Base-by-base conservation (phyloP, 1,140 invertebrate genomes). In the Drosophila neocordata region DNA sequence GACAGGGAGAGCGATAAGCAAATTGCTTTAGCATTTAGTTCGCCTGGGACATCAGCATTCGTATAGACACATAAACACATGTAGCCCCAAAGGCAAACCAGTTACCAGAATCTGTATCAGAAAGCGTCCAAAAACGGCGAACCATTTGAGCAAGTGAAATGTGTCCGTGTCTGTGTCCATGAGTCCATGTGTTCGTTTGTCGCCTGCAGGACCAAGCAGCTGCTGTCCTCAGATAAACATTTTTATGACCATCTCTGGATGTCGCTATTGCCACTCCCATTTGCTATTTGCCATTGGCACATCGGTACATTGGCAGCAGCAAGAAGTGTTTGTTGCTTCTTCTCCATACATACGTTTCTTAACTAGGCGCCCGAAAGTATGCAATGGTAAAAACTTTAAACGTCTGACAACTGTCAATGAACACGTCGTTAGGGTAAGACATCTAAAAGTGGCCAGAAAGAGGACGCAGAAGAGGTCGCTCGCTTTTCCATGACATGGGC, bases 11-110 rank as follows among this genome's bases (percentile, higher is more conserved):
- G 34, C 22, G 82, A 76, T 64, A 77, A 77, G 73, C 73, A 85
- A 85, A 85, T 85, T 85, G 82, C 82, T 85, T 87, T 85, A 77
- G 65, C 73, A 84, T 84, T 84, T 71, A 77, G 73, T 63, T 63
- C 65, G 53, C 57, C 44, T 35, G 67, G 58, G 68, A 37, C 59
- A 66, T 31, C 27, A 31, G 7, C 27, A 31, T 31, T 31, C 41
- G 22, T 34, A 31, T 37, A 27, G 9, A 27, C 60, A 53, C 64
- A 69, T 37, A 24, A 52, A 65, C 63, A 74, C 71, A 82, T 65
- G 65, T 51, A 61, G 66, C 79, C 80, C 64, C 51, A 58, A n/a
- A 71, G 73, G 61, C 69, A 38, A 67, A 55, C 41, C 15, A 48
- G 41, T 48, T 48, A 48, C 41, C 15, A 35, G 71, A 73, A 73